Evolutionary conservation across 2,797 vertebrate genomes (phyloP).

Genomic region (Helarctos malayanus): DNA sequence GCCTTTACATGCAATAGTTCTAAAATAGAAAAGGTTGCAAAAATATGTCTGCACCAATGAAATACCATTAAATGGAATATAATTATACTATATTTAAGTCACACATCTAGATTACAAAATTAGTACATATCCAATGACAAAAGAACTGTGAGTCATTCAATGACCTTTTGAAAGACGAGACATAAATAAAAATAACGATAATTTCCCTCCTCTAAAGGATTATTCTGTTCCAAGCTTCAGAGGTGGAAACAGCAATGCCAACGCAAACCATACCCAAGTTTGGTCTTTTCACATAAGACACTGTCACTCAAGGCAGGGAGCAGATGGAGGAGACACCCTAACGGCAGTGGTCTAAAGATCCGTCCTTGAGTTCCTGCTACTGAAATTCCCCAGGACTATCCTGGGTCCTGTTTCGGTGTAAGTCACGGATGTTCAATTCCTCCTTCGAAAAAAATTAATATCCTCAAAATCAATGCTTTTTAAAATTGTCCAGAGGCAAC

Average conservation of each 20-base stretch:
- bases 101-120: conserved; percentile 59
- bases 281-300: neutral
- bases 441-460: neutral
- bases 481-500: neutral
- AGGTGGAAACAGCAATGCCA: neutral
- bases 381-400: neutral
- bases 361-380: neutral
- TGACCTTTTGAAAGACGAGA: conserved; percentile 52
- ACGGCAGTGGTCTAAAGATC: neutral
- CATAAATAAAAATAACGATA: conserved; percentile 61
- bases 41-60: conserved; percentile 23
- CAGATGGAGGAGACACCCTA: neutral
- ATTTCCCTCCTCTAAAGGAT: neutral
- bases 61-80: neutral
- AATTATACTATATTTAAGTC: conserved; percentile 45
- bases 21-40: conserved; percentile 63
- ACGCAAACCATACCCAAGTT: neutral
- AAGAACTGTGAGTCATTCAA: conserved; percentile 60
- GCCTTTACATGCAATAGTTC: conserved; percentile 22
- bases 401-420: neutral
- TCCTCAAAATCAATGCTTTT: neutral
- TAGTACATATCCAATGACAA: conserved; percentile 49
- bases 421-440: neutral
- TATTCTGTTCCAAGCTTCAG: neutral
- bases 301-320: neutral